Evolutionary conservation across 30 jellyfish, hydroid and myxozoan species (phyloP).

Genomic region (Rhopilema esculentum): DNA sequence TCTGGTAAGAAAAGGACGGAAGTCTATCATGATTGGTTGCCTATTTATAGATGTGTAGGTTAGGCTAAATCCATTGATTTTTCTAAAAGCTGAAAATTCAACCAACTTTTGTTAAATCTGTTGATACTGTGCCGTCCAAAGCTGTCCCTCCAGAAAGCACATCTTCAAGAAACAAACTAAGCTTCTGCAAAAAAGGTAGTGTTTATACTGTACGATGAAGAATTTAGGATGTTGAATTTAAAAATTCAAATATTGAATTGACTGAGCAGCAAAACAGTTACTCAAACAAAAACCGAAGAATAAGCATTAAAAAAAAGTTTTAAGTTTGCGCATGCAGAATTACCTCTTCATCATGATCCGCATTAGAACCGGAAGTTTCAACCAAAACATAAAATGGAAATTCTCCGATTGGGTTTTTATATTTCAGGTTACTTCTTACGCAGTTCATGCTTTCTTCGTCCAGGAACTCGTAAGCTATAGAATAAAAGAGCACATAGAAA

Average conservation of each 20-base stretch:
- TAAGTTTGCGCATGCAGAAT: not conserved
- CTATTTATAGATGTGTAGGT: too few relatives aligned
- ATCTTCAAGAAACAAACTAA: constrained; percentile 71
- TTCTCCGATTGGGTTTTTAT: constrained; percentile 75
- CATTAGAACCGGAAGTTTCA: constrained; percentile 97
- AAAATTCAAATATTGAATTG: too few relatives aligned
- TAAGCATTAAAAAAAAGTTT: too few relatives aligned
- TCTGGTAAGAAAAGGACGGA: too few relatives aligned
- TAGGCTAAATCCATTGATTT: too few relatives aligned
- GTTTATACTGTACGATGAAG: too few relatives aligned
- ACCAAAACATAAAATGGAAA: constrained; percentile 89
- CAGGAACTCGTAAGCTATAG: constrained; percentile 90
- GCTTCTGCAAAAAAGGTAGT: constrained; percentile 55
- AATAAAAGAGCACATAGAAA: not conserved
- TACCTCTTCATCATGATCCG: constrained; percentile 94
- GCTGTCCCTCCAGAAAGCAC: constrained; percentile 79
- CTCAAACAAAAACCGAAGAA: not conserved
- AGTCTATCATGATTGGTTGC: too few relatives aligned
- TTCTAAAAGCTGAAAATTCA: too few relatives aligned
- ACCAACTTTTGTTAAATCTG: constrained; percentile 83
- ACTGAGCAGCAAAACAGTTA: not conserved
- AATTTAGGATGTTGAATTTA: too few relatives aligned
- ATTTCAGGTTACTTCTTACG: constrained; percentile 72
- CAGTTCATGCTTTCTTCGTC: constrained; percentile 63
- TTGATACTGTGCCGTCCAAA: constrained; percentile 91